Base-by-base conservation (phyloP, 1,140 invertebrate genomes). In the Ridgeia piscesae region DNA sequence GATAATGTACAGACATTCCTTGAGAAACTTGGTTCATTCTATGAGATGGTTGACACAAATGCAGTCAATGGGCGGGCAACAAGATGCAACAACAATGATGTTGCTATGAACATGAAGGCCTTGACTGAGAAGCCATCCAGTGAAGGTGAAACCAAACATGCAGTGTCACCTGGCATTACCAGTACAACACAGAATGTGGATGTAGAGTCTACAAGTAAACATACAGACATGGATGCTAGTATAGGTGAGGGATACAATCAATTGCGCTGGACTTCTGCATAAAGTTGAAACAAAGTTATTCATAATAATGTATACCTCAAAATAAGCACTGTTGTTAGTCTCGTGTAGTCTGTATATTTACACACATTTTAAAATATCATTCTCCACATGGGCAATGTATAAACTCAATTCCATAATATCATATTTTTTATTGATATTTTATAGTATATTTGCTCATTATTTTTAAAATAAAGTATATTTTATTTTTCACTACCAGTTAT, bases 1-100 rank as follows among this genome's bases (percentile, higher is more conserved):
- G 96, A 96, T n/a, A 94, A 95, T 91, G 96, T 97, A 0, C 95
- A 96, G 91, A 95, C 96, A 34, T 97, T 97, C 93, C 95, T 97
- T 88, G 96, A 96, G 34, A 95, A 95, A 31, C 94, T 97, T 34
- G 96, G 96, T 34, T 95, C 95, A 48, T 97, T 97, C 93, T 97
- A 97, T 94, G 97, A 97, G 94, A 94, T 96, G 91, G 95, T 97
- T 11, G 96, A 96, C 91, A 95, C 95, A 88, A 50, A 50, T 50
- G 21, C 58, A 77, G 27, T 77, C 6, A 77, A 77, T 31, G 27
- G 93, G 93, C 17, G 92, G 93, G 6, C 93, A 93, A 4, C 92
- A 92, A 50, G 91, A 14, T 14, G 31, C 6, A 58, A 34, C 21
- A 11, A 33, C 34, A 48, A 17, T n/a, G 34, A 34, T 34, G 91